Base-by-base conservation (phyloP, 2,113 vertebrate genomes). In the Gobiocypris rarus region DNA sequence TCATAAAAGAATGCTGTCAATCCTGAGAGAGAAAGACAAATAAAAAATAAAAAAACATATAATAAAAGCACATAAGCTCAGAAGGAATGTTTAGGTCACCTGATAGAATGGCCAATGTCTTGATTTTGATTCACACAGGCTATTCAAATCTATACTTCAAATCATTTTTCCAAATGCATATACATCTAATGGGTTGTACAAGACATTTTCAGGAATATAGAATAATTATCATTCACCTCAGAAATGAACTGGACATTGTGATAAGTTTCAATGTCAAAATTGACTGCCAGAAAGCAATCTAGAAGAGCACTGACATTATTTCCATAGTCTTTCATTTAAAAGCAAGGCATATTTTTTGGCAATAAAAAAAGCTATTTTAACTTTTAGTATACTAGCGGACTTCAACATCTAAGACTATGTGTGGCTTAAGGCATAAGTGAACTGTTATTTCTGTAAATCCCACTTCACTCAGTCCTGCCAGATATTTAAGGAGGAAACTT, bases 401-500 rank as follows among this genome's bases (percentile, higher is more conserved):
- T 28, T 52, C 8, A 26, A 75, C 17, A 34, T 75, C 74, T 11
- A 54, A 41, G 1, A 14, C 11, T 41, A 41, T 61, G 54, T 61
- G 34, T 31, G 38, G 26, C 31, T 54, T 38, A 26, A 45, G 34
- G 38, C 38, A 4, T n/a, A 59, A 56, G 54, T 58, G 52, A 77
- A 87, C 43, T 82, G n/a, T 87, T 73, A 24, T 77, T 77, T 77
- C n/a, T 65, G 19, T 79, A 58, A 77, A 70, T 70, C 61, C 43
- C 52, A 63, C 31, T 73, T 77, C 48, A 59, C 69, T 75, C 81
- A 75, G 38, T 83, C 34, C 54, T 83, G 87, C 87, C 81, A 85
- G 83, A 79, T 73, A 76, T 86, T 77, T 80, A 82, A 77, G 38
- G 76, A 70, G 77, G 9, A 85, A 88, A 82, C 73, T 89, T 91